Percentiles rank a stretch among this genome's conserved stretches.
Evolutionary conservation across 2,888 invertebrate genomes (phyloP).

Genomic region (Apamea monoglypha): DNA sequence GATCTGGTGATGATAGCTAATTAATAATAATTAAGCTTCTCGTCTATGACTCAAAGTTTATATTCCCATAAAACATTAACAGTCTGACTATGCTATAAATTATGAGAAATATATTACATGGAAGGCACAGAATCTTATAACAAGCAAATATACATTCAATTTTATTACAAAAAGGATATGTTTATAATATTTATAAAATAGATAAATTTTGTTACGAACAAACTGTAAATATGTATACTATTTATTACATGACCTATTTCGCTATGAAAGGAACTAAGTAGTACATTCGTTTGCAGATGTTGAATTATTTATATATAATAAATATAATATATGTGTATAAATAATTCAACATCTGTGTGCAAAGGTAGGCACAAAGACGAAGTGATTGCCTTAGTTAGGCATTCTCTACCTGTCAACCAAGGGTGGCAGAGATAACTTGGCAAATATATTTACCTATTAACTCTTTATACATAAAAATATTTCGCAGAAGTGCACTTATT

Average conservation of each 20-base stretch:
- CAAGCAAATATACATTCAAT: not conserved
- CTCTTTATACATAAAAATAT: not conserved
- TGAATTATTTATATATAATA: not conserved
- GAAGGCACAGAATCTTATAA: slow-evolving; percentile 48
- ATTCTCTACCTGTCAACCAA: not conserved
- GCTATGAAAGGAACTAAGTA: not conserved
- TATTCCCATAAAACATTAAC: slow-evolving; percentile 8
- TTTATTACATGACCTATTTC: not conserved
- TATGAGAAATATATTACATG: slow-evolving; percentile 8
- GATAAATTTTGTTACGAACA: not conserved
- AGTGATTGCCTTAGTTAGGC: not conserved
- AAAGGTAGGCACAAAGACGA: not conserved
- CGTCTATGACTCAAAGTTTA: slow-evolving; percentile 5
- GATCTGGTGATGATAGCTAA: slow-evolving; percentile 51
- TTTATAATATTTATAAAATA: slow-evolving; percentile 26
- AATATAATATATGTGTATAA: too few relatives aligned
- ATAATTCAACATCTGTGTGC: not conserved
- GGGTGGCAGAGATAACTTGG: too few relatives aligned
- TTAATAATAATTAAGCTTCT: slow-evolving; percentile 1
- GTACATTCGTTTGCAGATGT: not conserved
- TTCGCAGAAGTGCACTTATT: not conserved
- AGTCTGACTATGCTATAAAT: slow-evolving; percentile 4
- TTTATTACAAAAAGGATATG: slow-evolving; percentile 11
- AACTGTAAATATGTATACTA: slow-evolving; percentile 9
- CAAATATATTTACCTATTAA: not conserved